phyloP scores from a whole-genome alignment of 2,888 invertebrate species.

The Campoplex nolae region DNA sequence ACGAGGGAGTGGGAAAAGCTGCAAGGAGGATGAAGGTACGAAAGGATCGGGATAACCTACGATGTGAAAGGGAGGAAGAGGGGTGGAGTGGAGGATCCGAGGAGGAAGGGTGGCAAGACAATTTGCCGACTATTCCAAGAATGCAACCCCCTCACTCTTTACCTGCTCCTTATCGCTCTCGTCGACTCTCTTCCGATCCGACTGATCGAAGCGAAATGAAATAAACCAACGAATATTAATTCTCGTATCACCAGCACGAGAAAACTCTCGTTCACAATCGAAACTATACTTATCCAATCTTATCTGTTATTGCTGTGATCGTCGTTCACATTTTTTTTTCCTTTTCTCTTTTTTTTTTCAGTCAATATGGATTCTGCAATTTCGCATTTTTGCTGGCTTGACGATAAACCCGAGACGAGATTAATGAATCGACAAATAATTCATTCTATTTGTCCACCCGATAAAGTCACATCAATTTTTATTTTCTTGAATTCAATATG shows the following conservation, averaged over 20 bases:
- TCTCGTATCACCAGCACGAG: conserved; percentile 60
- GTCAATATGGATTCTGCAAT: background rate
- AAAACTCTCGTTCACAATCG: conserved; percentile 47
- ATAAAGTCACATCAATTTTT: background rate
- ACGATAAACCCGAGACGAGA: conserved; percentile 9
- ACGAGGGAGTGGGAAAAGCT: conserved; percentile 34
- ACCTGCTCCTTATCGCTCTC: conserved; percentile 20
- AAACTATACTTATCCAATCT: conserved; percentile 29
- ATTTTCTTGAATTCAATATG: background rate
- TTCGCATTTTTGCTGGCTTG: conserved; percentile 7
- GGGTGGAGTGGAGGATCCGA: conserved; percentile 34
- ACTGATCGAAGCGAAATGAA: conserved; percentile 76
- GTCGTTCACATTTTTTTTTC: background rate
- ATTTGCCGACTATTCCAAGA: conserved; percentile 77
- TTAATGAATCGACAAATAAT: conserved; percentile 7
- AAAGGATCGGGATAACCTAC: conserved; percentile 66
- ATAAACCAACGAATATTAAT: conserved; percentile 79
- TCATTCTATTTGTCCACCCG: conserved; percentile 2
- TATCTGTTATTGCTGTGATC: conserved; percentile 33
- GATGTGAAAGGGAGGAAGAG: conserved; percentile 17
- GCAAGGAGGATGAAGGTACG: conserved; percentile 45
- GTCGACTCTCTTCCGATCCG: conserved; percentile 48
- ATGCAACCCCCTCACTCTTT: conserved; percentile 73
- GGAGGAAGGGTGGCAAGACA: conserved; percentile 69
- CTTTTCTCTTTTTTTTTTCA: background rate